Evolutionary conservation across 53 echinoderm and acorn worm genomes (phyloP), one percentile per base, ranked within the genome.

Genomic region (Hippasteria phrygiana): DNA sequence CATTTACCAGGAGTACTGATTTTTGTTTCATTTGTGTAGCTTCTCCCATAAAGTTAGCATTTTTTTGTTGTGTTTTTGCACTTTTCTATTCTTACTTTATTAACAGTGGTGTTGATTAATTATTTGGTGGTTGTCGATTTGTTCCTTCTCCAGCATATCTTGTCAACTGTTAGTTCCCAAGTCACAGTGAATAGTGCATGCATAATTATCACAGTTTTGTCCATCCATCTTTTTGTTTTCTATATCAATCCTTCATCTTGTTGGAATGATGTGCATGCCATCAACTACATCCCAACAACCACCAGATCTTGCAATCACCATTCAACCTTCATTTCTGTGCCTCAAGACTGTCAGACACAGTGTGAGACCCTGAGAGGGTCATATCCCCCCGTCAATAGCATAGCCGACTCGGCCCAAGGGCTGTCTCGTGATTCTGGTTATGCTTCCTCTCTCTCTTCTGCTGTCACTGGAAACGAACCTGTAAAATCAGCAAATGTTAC

Each of bases 361-460:
- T 9, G 22, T 39, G 54, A 53, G 54, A 76, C 33, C 34, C 76
- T 31, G 18, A 50, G 42, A 47, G 50, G 37, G 72, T 71, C 73
- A 42, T 41, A 26, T 22, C 73, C 73, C 37, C 40, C 11, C 20
- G 40, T 20, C 38, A 35, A 36, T 71, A 41, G 13, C 73, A 1
- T 41, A 37, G 32, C 53, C 27, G 50, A 41, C 9, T 20, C 81
- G 59, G 7, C 48, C 67, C 84, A 53, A 62, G 51, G 63, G 77
- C 71, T 83, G 45, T 87, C 94, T 7, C 63, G 86, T 39, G 95
- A 95, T 59, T 95, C 95, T 55, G 95, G 95, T 14, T 95, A 95
- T 75, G 88, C 93, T 26, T 95, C 95, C 16, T 74, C 92, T 22
- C 89, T 88, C 43, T 66, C 89, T 7, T 90, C 93, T 4, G 54